Percentiles rank a stretch among this genome's conserved stretches.
phyloP scores from a whole-genome alignment of 2,797 vertebrate species.

The Microctenopoma lineatum region DNA sequence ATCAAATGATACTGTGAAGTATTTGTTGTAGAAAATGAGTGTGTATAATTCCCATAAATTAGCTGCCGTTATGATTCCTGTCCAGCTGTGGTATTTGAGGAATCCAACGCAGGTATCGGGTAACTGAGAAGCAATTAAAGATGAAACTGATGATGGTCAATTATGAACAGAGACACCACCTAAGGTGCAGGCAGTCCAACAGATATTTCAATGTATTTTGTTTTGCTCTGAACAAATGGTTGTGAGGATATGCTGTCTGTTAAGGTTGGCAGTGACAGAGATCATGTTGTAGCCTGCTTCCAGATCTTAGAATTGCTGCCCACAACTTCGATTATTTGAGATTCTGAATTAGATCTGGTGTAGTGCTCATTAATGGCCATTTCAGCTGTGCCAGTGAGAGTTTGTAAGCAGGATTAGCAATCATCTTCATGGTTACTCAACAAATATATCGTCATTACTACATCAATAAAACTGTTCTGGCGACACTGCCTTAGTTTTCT shows the following conservation, averaged over 20 bases:
- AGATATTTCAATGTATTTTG: not conserved
- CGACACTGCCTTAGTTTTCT: no score
- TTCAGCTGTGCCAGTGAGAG: not conserved
- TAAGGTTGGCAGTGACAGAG: not conserved
- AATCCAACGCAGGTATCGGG: constrained; percentile 63
- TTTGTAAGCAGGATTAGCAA: constrained; percentile 16
- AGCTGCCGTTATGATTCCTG: constrained; percentile 18
- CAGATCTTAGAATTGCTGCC: constrained; percentile 6
- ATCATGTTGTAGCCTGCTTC: not conserved
- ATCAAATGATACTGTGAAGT: constrained; percentile 22
- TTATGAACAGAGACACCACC: constrained; percentile 33
- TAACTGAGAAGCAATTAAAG: constrained; percentile 45
- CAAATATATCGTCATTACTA: no score
- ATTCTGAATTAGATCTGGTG: not conserved
- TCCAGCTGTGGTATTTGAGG: constrained; percentile 28
- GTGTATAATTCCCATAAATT: constrained; percentile 31
- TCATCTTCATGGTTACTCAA: no score
- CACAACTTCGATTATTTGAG: not conserved
- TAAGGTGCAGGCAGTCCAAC: constrained; percentile 25
- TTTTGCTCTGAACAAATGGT: constrained; percentile 3
- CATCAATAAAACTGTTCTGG: no score
- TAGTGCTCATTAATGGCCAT: not conserved
- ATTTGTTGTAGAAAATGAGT: constrained; percentile 7
- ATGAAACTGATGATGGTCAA: constrained; percentile 41
- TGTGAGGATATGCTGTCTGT: not conserved